Evolutionary conservation across 2,113 vertebrate species (phyloP), one percentile per base, ranked within the genome.

Genomic region (Passer domesticus): DNA sequence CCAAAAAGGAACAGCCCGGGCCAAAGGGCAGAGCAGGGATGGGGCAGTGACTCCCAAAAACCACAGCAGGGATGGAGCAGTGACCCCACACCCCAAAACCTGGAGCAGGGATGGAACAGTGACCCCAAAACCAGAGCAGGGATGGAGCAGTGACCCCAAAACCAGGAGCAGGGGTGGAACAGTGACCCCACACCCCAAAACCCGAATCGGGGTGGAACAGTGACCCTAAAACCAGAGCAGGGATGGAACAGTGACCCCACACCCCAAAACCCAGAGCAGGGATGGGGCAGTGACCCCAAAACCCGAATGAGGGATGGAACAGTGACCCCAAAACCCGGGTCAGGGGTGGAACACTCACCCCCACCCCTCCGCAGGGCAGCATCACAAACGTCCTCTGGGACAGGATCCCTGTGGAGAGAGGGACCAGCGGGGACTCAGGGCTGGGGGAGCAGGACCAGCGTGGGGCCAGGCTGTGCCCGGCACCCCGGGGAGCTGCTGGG

Each of bases 311-410:
- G 37, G 7, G 69, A 14, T 14, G 37, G 28, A 31, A 8, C 37
- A 39, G 7, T 6, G 30, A 33, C 98, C 99, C 99, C 67, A 99
- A 97, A 43, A 13, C 60, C 44, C 30, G 11, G 14, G 10, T 17
- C 35, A 37, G 46, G 30, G 27, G 13, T 2, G 2, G 8, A 88
- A 83, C 67, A 98, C 99, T 99, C 96, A 99, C 99, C 98, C 99
- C 99, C 64, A 99, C 97, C 53, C 99, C 99, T 89, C 99, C 99
- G 33, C 99, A 99, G 68, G 99, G 99, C 91, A 99, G 96, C 98
- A 98, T 98, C 90, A 99, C 98, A 67, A 99, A 99, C 94, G 98
- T 98, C 94, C 98, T 95, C 97, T 99, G 98, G 9, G 98, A 98
- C 94, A 99, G 97, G 96, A 99, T 98, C 95, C 98, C 99, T 99